phyloP scores from a whole-genome alignment of 1,140 invertebrate species.

The Drosophila busckii region DNA sequence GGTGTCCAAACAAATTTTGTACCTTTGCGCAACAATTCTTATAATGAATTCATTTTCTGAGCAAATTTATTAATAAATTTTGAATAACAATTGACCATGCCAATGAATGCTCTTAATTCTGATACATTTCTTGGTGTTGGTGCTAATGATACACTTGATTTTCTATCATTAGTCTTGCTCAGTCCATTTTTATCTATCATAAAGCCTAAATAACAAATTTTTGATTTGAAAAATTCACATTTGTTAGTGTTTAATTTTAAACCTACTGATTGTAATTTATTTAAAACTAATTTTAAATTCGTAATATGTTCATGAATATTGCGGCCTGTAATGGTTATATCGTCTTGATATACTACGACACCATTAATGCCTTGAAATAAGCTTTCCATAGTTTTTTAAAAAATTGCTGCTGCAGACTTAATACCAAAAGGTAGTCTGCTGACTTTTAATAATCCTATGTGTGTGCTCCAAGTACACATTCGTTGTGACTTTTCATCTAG shows the following conservation, averaged over 20 bases:
- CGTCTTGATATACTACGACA: too few relatives aligned
- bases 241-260: too few relatives aligned
- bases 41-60: slow-evolving; percentile 4
- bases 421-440: slow-evolving; percentile 9
- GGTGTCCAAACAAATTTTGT: too few relatives aligned
- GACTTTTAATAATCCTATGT: slow-evolving; percentile 45
- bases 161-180: too few relatives aligned
- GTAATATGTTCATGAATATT: neutral
- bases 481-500: slow-evolving; percentile 48
- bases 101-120: slow-evolving; percentile 1
- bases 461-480: slow-evolving; percentile 35
- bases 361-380: too few relatives aligned
- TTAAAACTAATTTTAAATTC: slow-evolving; percentile 4
- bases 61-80: slow-evolving; percentile 4
- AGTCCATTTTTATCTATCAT: too few relatives aligned
- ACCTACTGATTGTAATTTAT: neutral
- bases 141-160: neutral
- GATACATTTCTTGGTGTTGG: neutral
- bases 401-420: too few relatives aligned
- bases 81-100: slow-evolving; percentile 11
- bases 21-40: too few relatives aligned
- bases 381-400: too few relatives aligned
- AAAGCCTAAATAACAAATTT: too few relatives aligned
- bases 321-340: too few relatives aligned
- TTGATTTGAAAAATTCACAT: too few relatives aligned